Percentiles rank a stretch among this genome's conserved stretches.
phyloP scores from a whole-genome alignment of 2,113 vertebrate species.

The Leptodactylus fuscus region DNA sequence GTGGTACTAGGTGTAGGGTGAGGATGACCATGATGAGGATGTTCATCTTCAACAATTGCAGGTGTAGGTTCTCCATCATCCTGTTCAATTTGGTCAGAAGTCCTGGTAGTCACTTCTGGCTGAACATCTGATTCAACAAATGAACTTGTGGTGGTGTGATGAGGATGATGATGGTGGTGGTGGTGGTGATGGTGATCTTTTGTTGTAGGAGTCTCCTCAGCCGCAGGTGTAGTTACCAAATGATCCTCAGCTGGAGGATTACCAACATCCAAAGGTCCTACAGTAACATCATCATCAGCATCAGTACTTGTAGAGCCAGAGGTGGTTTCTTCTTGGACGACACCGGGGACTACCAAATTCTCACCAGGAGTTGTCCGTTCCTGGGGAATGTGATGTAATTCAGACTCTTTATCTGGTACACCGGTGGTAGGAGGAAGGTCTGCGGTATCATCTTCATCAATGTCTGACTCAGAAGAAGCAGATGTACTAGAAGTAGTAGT shows the following conservation, averaged over 20 bases:
- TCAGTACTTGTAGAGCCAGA: conserved; percentile 37
- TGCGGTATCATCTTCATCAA: not conserved
- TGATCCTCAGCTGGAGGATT: not conserved
- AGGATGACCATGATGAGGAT: not conserved
- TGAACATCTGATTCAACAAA: not conserved
- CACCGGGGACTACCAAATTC: not conserved
- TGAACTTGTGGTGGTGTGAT: not conserved
- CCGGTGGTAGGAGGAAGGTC: not conserved
- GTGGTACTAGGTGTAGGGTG: conserved; percentile 6
- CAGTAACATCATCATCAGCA: not conserved
- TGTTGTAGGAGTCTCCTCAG: not conserved
- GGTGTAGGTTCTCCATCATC: not conserved
- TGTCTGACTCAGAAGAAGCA: not conserved
- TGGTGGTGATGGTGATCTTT: not conserved
- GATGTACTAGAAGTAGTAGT: conserved; percentile 47
- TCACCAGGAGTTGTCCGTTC: not conserved
- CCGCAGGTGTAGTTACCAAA: not conserved
- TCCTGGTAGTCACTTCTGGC: not conserved
- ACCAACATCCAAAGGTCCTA: not conserved
- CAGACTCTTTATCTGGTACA: not conserved
- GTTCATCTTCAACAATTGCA: conserved; percentile 15
- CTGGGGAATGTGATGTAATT: not conserved
- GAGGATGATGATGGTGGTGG: not conserved
- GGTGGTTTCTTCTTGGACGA: conserved; percentile 7
- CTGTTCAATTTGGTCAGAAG: not conserved